Percentiles rank a stretch among this genome's conserved stretches.
Evolutionary conservation across 1,140 invertebrate genomes (phyloP).

Genomic region (Monochamus saltuarius): DNA sequence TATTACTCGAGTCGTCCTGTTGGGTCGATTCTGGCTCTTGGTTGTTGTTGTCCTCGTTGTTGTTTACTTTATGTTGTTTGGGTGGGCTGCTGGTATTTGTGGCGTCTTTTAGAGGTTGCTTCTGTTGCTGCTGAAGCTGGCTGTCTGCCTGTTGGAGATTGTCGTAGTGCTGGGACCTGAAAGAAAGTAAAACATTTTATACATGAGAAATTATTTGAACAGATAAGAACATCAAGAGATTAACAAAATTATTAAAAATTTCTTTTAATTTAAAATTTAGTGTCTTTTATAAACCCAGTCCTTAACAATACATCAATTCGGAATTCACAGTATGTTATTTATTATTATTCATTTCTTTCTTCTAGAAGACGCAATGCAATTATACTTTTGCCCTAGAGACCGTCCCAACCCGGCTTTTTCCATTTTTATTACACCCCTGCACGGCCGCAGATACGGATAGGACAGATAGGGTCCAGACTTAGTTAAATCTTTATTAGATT

Average conservation of each 20-base stretch:
- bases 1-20: conserved; percentile 31
- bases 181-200: conserved; percentile 27
- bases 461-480: conserved; percentile 13
- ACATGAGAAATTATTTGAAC: neutral
- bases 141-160: conserved; percentile 51
- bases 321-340: no score
- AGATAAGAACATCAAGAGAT: no score
- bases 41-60: conserved; percentile 36
- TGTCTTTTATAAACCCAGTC: no score
- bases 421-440: conserved; percentile 30
- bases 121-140: conserved; percentile 40
- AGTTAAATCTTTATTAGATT: conserved; percentile 39
- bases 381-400: no score
- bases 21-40: conserved; percentile 44
- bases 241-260: no score
- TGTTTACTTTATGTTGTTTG: conserved; percentile 40
- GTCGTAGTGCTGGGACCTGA: conserved; percentile 52
- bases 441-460: neutral
- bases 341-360: no score
- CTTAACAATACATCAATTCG: no score
- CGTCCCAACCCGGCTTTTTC: conserved; percentile 16
- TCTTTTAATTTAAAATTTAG: no score
- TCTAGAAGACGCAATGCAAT: no score
- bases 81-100: conserved; percentile 37
- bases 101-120: conserved; percentile 50